Evolutionary conservation across 1,140 invertebrate species (phyloP).

Genomic region (Chironomus striatipennis): DNA sequence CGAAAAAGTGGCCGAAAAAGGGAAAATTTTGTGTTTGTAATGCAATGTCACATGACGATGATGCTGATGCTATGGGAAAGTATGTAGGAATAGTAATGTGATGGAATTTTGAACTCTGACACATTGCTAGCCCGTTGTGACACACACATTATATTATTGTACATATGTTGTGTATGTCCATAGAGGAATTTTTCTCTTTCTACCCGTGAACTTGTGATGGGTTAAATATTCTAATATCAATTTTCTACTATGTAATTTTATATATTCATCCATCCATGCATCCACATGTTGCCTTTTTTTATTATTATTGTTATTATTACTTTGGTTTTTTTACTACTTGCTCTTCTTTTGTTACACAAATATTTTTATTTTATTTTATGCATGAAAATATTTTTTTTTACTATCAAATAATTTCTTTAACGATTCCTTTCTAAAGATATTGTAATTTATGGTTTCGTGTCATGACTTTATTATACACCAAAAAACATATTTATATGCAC

Average conservation of each 20-base stretch:
- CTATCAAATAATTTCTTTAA: background rate
- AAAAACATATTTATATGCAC: no score
- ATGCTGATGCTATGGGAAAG: background rate
- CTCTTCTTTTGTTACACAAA: background rate
- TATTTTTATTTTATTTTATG: conserved; percentile 4
- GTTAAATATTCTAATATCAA: background rate
- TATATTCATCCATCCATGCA: no score
- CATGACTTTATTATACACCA: no score
- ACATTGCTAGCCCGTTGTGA: background rate
- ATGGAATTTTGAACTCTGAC: conserved; percentile 12
- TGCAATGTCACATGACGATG: conserved; percentile 4
- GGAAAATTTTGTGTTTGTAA: no score
- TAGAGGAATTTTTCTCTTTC: no score
- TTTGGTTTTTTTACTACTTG: no score
- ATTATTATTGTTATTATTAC: no score
- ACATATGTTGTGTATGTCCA: no score
- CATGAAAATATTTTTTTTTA: background rate
- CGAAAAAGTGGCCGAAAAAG: conserved; percentile 4
- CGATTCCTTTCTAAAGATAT: no score
- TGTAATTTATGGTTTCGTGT: no score
- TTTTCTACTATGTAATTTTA: background rate
- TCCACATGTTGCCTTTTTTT: background rate
- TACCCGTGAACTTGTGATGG: background rate
- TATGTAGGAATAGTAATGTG: background rate
- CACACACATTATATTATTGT: no score